Conservation (phyloP, 35 echinoderm and acorn worm species). For the Apostichopus parvimensis region DNA sequence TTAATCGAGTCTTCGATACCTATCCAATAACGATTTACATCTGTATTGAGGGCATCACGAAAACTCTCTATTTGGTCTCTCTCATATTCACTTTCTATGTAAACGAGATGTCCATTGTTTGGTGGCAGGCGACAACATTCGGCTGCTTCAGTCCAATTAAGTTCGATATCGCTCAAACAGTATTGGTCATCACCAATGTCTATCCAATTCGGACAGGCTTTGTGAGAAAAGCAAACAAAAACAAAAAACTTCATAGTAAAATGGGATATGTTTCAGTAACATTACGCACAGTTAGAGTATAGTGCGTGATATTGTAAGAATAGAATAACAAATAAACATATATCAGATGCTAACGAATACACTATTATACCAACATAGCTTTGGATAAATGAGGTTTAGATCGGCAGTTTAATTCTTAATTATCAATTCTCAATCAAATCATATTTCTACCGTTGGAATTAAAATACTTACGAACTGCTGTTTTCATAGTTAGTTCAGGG, state of each 20-base stretch:
- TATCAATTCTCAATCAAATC: no score
- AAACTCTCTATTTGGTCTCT: neutral
- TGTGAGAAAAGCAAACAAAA: neutral
- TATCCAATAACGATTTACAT: neutral
- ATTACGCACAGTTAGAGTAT: no score
- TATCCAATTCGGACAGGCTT: neutral
- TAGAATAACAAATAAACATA: no score
- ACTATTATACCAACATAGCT: no score
- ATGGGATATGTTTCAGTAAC: no score
- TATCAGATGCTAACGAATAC: no score
- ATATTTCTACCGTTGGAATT: no score
- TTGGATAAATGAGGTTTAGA: no score
- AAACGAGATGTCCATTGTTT: neutral
- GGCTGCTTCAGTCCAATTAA: neutral
- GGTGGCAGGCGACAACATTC: conserved; percentile 1
- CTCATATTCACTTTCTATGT: neutral
- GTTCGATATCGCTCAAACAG: neutral
- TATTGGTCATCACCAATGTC: neutral
- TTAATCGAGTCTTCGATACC: neutral
- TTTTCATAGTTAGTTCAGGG: no score
- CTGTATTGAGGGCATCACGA: neutral
- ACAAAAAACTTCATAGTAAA: neutral
- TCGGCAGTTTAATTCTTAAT: no score
- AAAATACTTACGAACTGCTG: no score
- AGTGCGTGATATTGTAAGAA: no score